These are phyloP conservation scores for Patiria miniata DNA, from an alignment of 35 echinoderm and acorn worm species.

Conservation along the genomic window DNA sequence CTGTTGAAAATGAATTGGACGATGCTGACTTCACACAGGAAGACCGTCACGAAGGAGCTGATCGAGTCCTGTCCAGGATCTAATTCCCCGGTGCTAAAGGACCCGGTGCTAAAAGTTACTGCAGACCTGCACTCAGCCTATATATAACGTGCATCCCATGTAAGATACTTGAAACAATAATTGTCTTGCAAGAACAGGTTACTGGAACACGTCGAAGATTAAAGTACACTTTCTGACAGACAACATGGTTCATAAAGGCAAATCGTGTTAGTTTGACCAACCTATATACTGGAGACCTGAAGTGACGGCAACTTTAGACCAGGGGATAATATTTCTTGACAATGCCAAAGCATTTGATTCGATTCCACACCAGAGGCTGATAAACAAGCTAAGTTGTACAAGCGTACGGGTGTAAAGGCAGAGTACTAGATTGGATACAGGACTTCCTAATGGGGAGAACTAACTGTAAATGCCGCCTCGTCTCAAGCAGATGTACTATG, in stretches of 20 bases:
- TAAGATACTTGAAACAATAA: conserved; percentile 55
- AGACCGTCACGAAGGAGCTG: no score
- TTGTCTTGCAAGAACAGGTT: conserved; percentile 35
- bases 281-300: not conserved
- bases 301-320: conserved; percentile 17
- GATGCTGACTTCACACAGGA: no score
- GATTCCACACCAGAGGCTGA: conserved; percentile 32
- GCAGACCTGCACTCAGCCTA: conserved; percentile 52
- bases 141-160: conserved; percentile 49
- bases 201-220: conserved; percentile 25
- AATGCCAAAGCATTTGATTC: conserved; percentile 35
- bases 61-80: no score
- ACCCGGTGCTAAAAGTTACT: no score
- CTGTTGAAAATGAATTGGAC: no score
- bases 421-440: conserved; percentile 15
- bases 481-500: not conserved
- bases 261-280: conserved; percentile 38
- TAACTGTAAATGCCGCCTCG: conserved; percentile 13
- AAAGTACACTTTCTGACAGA: not conserved
- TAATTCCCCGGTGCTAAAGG: no score
- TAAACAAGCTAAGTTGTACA: no score
- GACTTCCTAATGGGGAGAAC: conserved; percentile 20
- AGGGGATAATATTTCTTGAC: conserved; percentile 13
- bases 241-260: conserved; percentile 41
- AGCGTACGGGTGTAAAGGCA: no score